Percentiles rank a stretch among this genome's conserved stretches.
These are phyloP conservation scores for Carcina quercana DNA, from an alignment of 2,888 invertebrate genomes.

Conservation along the genomic window DNA sequence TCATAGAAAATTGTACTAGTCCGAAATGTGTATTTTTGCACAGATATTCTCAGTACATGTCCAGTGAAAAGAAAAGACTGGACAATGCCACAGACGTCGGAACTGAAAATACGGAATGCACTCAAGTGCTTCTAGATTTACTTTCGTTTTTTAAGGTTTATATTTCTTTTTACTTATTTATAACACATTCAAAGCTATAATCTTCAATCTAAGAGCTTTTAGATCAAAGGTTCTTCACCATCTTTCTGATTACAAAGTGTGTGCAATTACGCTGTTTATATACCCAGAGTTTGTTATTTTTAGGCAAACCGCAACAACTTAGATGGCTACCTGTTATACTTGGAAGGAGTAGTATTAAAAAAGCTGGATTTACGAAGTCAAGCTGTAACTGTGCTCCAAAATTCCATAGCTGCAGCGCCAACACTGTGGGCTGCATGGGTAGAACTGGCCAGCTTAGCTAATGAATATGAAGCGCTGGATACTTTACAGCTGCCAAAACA, in stretches of 20 bases:
- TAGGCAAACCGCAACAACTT: conserved; percentile 77
- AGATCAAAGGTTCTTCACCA: too few relatives aligned
- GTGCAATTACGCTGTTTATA: too few relatives aligned
- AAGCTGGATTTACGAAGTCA: conserved; percentile 86
- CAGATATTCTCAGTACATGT: conserved; percentile 90
- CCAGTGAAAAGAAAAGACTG: conserved; percentile 91
- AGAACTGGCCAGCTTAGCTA: conserved; percentile 89
- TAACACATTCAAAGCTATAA: too few relatives aligned
- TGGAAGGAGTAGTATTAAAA: conserved; percentile 93
- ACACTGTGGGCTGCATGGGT: conserved; percentile 97
- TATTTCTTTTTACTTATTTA: neutral
- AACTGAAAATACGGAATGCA: conserved; percentile 53
- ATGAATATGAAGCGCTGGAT: conserved; percentile 84
- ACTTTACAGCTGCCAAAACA: conserved; percentile 84
- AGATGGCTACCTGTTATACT: conserved; percentile 91
- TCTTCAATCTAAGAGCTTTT: too few relatives aligned
- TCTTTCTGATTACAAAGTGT: too few relatives aligned
- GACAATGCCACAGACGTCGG: conserved; percentile 77
- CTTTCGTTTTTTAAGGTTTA: conserved; percentile 61
- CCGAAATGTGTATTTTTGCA: conserved; percentile 87
- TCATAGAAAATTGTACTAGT: conserved; percentile 80
- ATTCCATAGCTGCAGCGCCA: conserved; percentile 85
- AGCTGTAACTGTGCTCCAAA: conserved; percentile 85
- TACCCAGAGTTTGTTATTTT: conserved; percentile 19
- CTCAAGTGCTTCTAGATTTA: conserved; percentile 57